Base-by-base conservation (phyloP, 2,113 vertebrate species). In the Fregata magnificens region DNA sequence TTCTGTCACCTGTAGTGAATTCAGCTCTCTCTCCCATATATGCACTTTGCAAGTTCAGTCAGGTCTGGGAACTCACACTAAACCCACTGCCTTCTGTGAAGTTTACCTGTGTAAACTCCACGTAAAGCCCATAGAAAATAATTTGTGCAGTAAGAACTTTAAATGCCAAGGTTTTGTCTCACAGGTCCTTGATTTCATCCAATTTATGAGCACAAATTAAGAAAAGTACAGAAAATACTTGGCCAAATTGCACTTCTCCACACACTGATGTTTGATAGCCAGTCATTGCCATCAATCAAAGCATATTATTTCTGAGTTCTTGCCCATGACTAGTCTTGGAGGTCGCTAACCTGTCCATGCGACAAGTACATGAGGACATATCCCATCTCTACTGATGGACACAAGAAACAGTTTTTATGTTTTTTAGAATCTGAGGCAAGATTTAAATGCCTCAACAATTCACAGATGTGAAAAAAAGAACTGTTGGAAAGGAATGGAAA, bases 321-420 rank as follows among this genome's bases (percentile, higher is more conserved):
- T 59, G 20, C 22, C 16, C 50, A 6, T 74, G 47, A 34, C 29
- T 61, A 44, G 4, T 81, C 40, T 61, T 47, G 58, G 56, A 80
- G 14, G 29, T 69, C 1, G 0, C 31, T 81, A 45, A 73, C 7
- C 4, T 80, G 8, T 45, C 25, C 9, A 5, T 36, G 20, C 40
- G 29, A 71, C 16, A 5, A 6, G 11, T 49, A 36, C 14, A 19
- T 32, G 16, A 61, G 26, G 20, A 61, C 13, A 21, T 32, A 28
- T 12, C 16, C 19, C 20, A 82, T 32, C 58, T 76, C 28, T 58
- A 31, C 16, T 65, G 55, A 59, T 55, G 34, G 25, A 44, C 17
- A 26, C 20, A 74, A 55, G 9, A 45, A 71, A 24, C 1, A 45
- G 9, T 6, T 85, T n/a, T 49, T 10, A 10, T 24, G 58, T 7